Conservation (phyloP, 1,140 invertebrate genomes). For the Drosophila orena region DNA sequence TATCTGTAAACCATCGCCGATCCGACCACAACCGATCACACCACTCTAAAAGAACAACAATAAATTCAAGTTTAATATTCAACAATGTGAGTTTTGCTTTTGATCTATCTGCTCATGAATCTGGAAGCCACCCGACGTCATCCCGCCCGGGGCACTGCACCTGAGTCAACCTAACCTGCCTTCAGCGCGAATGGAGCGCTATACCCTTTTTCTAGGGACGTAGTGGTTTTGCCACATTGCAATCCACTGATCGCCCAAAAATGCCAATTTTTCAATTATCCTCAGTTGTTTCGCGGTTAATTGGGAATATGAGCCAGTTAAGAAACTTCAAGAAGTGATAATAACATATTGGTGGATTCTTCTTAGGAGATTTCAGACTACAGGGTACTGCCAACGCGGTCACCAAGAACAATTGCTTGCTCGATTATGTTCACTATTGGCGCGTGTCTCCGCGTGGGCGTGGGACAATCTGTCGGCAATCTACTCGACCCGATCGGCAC, state of each 20-base stretch:
- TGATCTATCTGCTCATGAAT: slow-evolving; percentile 13
- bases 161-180: slow-evolving; percentile 44
- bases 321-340: too few relatives aligned
- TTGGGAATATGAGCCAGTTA: too few relatives aligned
- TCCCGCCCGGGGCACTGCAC: slow-evolving; percentile 9
- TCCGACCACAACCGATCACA: slow-evolving; percentile 44
- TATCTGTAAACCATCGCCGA: slow-evolving; percentile 49
- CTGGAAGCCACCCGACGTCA: slow-evolving; percentile 8
- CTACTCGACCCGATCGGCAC: slow-evolving; percentile 15
- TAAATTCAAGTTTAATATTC: slow-evolving; percentile 49
- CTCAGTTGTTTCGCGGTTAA: too few relatives aligned
- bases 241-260: too few relatives aligned
- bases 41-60: slow-evolving; percentile 46
- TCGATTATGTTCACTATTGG: slow-evolving; percentile 52
- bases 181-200: not conserved
- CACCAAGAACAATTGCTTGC: not conserved
- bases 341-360: too few relatives aligned
- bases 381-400: slow-evolving; percentile 6
- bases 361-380: not conserved
- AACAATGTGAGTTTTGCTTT: slow-evolving; percentile 8
- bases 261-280: too few relatives aligned
- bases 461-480: slow-evolving; percentile 56
- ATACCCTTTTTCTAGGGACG: not conserved
- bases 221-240: too few relatives aligned
- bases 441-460: slow-evolving; percentile 76